phyloP scores from a whole-genome alignment of 2,888 invertebrate genomes.

The Lysandra bellargus region DNA sequence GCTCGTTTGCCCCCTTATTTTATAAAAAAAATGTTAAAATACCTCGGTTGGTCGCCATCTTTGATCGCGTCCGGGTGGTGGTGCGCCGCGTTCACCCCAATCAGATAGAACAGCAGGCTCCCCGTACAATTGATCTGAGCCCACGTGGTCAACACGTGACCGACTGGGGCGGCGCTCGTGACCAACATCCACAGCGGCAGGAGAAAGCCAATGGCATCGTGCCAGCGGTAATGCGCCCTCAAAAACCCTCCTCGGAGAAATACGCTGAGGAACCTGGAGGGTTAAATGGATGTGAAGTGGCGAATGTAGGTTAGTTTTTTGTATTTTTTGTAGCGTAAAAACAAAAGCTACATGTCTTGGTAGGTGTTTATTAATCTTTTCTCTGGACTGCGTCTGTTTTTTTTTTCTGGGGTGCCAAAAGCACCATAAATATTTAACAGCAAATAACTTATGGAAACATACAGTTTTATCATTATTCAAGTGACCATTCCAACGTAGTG shows the following conservation, averaged over 20 bases:
- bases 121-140: conserved; percentile 73
- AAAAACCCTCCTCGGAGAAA: conserved; percentile 55
- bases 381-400: not conserved
- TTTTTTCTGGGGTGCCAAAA: not conserved
- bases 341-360: not conserved
- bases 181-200: conserved; percentile 68
- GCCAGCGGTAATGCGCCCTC: conserved; percentile 59
- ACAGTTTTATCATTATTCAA: not conserved
- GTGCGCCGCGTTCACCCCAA: conserved; percentile 88
- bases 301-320: not conserved
- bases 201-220: conserved; percentile 58
- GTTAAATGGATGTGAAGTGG: conserved; percentile 7
- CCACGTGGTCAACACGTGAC: conserved; percentile 74
- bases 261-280: conserved; percentile 51
- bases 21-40: not conserved
- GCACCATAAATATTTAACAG: not conserved
- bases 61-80: conserved; percentile 90
- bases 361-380: not conserved
- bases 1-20: too few relatives aligned
- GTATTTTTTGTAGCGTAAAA: not conserved
- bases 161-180: conserved; percentile 53
- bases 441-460: not conserved
- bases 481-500: not conserved
- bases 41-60: conserved; percentile 84
- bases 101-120: conserved; percentile 82